Evolutionary conservation across 2,113 vertebrate genomes (phyloP).

Genomic region (Pomatorhinus ruficollis): DNA sequence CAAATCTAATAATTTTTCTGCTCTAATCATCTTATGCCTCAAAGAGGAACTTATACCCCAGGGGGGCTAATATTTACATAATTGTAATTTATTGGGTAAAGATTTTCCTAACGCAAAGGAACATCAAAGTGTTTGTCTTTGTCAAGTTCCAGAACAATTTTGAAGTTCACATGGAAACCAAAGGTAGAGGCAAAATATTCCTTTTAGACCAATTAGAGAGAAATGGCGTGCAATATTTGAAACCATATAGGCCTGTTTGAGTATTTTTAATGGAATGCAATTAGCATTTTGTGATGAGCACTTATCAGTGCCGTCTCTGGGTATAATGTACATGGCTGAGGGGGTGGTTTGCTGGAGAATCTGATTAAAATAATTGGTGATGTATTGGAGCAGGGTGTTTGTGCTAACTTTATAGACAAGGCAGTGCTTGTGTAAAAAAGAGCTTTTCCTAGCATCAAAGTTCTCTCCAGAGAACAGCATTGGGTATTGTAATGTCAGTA

Average conservation of each 20-base stretch:
- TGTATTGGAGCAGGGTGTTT: not conserved
- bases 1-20: conserved; percentile 65
- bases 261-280: not conserved
- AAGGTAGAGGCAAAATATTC: conserved; percentile 23
- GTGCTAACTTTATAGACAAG: not conserved
- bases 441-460: not conserved
- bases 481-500: not conserved
- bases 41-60: conserved; percentile 27
- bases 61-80: conserved; percentile 65
- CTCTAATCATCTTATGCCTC: conserved; percentile 62
- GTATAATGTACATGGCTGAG: not conserved
- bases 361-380: conserved; percentile 35
- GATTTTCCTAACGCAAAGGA: conserved; percentile 2
- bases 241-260: not conserved
- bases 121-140: conserved; percentile 68
- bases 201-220: conserved; percentile 6
- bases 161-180: not conserved
- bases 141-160: conserved; percentile 36
- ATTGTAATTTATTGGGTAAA: conserved; percentile 69
- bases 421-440: not conserved
- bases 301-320: not conserved
- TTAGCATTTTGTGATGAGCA: not conserved
- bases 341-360: not conserved
- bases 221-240: not conserved
- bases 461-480: not conserved